These are phyloP conservation scores for Subacronicta megacephala DNA, from an alignment of 2,888 invertebrate genomes.

Conservation along the genomic window DNA sequence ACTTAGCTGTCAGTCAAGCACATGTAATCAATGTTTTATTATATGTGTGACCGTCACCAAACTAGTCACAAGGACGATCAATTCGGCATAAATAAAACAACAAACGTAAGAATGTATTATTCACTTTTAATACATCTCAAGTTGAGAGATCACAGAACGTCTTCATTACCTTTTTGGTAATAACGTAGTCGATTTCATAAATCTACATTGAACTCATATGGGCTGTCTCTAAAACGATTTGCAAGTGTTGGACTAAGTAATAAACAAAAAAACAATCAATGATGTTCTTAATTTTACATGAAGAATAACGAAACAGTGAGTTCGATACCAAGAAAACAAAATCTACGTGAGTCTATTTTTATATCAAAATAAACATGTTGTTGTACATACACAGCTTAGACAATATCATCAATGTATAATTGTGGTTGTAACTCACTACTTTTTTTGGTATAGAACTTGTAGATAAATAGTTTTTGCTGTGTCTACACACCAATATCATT, in stretches of 20 bases:
- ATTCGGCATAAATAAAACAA: constrained; percentile 56
- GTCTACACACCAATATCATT: no score
- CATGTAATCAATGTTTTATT: constrained; percentile 70
- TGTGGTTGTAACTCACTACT: no score
- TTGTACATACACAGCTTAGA: no score
- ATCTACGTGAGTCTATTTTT: no score
- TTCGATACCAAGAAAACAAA: no score
- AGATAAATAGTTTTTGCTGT: no score
- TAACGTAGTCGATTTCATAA: constrained; percentile 12
- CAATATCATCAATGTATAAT: no score
- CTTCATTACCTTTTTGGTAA: constrained; percentile 37
- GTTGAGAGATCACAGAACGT: constrained; percentile 58
- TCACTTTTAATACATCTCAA: constrained; percentile 57
- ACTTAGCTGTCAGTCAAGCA: constrained; percentile 77
- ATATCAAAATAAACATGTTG: no score
- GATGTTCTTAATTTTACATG: not conserved
- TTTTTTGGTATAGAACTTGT: no score
- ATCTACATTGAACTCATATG: not conserved
- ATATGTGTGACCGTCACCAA: constrained; percentile 53
- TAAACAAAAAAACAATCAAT: not conserved
- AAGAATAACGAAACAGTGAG: no score
- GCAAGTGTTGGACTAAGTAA: constrained; percentile 9
- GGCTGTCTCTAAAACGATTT: constrained; percentile 24
- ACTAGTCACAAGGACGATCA: constrained; percentile 38
- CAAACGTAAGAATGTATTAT: constrained; percentile 40